A percentile compares a stretch with the other conserved stretches of the same genome.
Conservation (phyloP, 2,113 vertebrate genomes). For the Osmerus mordax region DNA sequence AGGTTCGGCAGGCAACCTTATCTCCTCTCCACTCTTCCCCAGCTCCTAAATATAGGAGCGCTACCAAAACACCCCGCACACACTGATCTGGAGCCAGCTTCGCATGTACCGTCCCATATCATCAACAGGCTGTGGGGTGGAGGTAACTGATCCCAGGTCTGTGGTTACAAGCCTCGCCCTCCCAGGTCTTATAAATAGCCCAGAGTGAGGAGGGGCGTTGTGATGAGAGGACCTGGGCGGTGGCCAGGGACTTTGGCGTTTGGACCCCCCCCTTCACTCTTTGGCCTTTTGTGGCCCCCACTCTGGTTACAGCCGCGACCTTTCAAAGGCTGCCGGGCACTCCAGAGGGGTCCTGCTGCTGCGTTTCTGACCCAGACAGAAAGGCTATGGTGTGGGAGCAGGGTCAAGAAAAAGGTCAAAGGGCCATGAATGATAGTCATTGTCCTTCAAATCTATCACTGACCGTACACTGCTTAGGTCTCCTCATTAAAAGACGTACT, state of each 20-base stretch:
- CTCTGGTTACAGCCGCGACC: slow-evolving; percentile 79
- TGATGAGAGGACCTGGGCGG: background rate
- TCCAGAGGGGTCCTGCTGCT: slow-evolving; percentile 46
- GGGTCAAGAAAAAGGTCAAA: slow-evolving; percentile 16
- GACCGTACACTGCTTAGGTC: no score
- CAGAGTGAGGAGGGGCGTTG: background rate
- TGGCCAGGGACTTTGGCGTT: slow-evolving; percentile 36
- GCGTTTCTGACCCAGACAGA: slow-evolving; percentile 42
- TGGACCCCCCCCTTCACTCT: slow-evolving; percentile 22
- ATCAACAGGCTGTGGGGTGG: slow-evolving; percentile 1
- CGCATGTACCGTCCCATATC: background rate
- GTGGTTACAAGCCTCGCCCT: background rate
- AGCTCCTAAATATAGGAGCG: slow-evolving; percentile 70
- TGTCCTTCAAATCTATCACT: no score
- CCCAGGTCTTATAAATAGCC: background rate
- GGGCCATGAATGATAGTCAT: background rate
- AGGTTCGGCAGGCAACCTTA: slow-evolving; percentile 53
- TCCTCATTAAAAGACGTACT: no score
- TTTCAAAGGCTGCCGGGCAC: slow-evolving; percentile 57
- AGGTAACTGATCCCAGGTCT: slow-evolving; percentile 9
- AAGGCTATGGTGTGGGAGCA: slow-evolving; percentile 54
- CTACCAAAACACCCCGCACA: background rate
- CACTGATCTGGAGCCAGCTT: slow-evolving; percentile 8
- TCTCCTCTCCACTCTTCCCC: slow-evolving; percentile 38
- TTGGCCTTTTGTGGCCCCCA: slow-evolving; percentile 76